These are phyloP conservation scores for Hirudo medicinalis DNA, from an alignment of 1,140 invertebrate species.

Conservation along the genomic window DNA sequence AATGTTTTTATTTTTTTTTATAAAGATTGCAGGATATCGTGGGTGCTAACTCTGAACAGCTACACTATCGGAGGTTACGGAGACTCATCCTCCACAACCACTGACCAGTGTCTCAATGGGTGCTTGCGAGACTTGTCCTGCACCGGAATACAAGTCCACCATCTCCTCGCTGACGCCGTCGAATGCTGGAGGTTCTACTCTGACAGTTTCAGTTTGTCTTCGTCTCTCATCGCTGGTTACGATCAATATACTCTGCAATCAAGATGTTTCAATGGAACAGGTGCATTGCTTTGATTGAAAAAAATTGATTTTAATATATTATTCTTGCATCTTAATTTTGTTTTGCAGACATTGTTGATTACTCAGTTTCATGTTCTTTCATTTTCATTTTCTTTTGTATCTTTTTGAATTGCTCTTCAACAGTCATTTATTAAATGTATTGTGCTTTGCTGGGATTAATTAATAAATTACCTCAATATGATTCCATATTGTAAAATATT, in stretches of 20 bases:
- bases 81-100: not conserved
- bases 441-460: not conserved
- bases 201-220: not conserved
- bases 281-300: not conserved
- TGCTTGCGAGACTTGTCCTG: slow-evolving; percentile 1
- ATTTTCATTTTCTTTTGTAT: no score
- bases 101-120: slow-evolving; percentile 14
- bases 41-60: slow-evolving; percentile 1
- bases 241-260: slow-evolving; percentile 12
- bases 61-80: not conserved
- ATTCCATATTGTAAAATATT: not conserved
- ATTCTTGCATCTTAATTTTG: not conserved
- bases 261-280: slow-evolving; percentile 5
- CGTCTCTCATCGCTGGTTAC: not conserved
- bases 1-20: not conserved
- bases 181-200: not conserved
- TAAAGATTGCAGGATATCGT: not conserved
- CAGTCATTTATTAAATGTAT: slow-evolving; percentile 1
- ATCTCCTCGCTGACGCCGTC: not conserved
- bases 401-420: not conserved
- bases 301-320: not conserved
- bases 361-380: not conserved
- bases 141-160: not conserved
- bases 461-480: no score
- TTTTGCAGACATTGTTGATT: not conserved